Conservation (phyloP, 2,888 invertebrate species). For the Mesorhabditis sp. region DNA sequence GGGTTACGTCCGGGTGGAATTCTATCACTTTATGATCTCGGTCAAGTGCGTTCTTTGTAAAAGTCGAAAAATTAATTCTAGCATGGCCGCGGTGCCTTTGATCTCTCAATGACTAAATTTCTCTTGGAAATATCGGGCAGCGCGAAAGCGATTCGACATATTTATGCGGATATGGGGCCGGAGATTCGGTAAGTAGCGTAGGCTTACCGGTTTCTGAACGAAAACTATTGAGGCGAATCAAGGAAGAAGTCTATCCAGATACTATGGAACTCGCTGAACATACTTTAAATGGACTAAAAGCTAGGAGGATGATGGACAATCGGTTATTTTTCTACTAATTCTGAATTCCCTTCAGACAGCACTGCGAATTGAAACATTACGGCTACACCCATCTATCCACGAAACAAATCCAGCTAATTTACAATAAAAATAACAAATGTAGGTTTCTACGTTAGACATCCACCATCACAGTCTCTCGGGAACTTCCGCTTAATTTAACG, state of each 20-base stretch:
- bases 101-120: slow-evolving; percentile 1
- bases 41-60: background rate
- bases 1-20: background rate
- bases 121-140: background rate
- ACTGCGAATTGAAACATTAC: background rate
- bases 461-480: background rate
- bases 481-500: background rate
- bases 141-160: slow-evolving; percentile 5
- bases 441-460: background rate
- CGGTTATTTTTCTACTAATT: no score
- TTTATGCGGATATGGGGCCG: background rate
- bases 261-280: background rate
- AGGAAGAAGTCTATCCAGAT: slow-evolving; percentile 6
- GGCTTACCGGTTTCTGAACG: background rate
- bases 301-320: background rate
- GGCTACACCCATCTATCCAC: background rate
- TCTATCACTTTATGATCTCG: slow-evolving; percentile 2
- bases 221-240: background rate
- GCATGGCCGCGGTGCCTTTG: background rate
- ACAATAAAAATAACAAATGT: background rate
- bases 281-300: background rate
- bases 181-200: background rate
- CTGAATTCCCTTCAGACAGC: background rate
- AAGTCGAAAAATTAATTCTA: background rate
- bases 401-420: background rate